Evolutionary conservation across 2,888 invertebrate genomes (phyloP).

Genomic region (Alviniconcha strummeri): DNA sequence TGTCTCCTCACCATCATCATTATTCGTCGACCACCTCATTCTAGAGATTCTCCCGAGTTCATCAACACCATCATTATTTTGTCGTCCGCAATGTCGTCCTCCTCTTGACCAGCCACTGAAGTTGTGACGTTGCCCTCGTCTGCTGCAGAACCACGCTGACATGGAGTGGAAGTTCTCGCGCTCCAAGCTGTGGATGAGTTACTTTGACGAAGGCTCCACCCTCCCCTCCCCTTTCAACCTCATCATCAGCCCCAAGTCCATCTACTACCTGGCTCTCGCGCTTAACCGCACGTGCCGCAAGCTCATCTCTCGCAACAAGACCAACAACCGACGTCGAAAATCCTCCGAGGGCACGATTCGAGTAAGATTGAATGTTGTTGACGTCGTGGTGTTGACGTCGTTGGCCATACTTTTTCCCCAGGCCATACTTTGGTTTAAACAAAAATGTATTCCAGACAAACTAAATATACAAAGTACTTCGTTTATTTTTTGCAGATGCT

Average conservation of each 20-base stretch:
- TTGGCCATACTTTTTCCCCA: no score
- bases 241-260: constrained; percentile 76
- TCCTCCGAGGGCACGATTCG: constrained; percentile 13
- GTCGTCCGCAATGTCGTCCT: no score
- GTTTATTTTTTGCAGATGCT: no score
- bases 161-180: constrained; percentile 78
- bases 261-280: constrained; percentile 56
- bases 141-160: constrained; percentile 76
- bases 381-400: no score
- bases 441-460: no score
- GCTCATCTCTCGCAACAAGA: constrained; percentile 14
- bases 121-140: not conserved
- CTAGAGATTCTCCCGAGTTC: no score
- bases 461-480: no score
- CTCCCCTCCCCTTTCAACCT: constrained; percentile 78
- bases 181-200: constrained; percentile 78
- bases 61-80: no score
- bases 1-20: no score
- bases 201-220: constrained; percentile 78
- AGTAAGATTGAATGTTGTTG: not conserved
- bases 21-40: no score
- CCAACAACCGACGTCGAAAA: not conserved
- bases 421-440: no score
- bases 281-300: constrained; percentile 33
- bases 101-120: no score